Conservation (phyloP, 1,140 invertebrate species). For the Forficula auricularia region DNA sequence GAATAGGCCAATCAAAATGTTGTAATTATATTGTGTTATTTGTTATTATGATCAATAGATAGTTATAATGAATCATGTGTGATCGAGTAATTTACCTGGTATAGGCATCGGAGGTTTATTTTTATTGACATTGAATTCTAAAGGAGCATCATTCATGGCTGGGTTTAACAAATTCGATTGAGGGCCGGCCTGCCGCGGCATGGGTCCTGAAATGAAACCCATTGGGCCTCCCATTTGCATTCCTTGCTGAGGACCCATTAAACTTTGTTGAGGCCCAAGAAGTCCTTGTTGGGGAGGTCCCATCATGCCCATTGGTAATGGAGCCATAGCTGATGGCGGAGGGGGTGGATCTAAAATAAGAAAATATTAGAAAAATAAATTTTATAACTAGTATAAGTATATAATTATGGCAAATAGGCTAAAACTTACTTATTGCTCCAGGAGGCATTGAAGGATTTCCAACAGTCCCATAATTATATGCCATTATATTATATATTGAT, state of each 20-base stretch:
- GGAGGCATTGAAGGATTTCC: conserved; percentile 7
- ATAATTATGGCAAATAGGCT: background rate
- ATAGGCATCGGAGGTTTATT: conserved; percentile 37
- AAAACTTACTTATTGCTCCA: conserved; percentile 7
- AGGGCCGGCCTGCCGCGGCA: conserved; percentile 15
- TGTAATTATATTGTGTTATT: too few relatives aligned
- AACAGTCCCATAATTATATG: conserved; percentile 6
- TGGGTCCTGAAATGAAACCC: conserved; percentile 29
- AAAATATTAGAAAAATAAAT: background rate
- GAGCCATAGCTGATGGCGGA: conserved; percentile 14
- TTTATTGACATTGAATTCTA: conserved; percentile 49
- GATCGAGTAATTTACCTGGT: background rate
- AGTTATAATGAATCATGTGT: too few relatives aligned
- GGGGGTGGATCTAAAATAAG: conserved; percentile 11
- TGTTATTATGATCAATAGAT: too few relatives aligned
- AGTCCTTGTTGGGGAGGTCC: conserved; percentile 13
- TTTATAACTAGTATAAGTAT: background rate
- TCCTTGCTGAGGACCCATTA: conserved; percentile 1
- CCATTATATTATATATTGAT: too few relatives aligned
- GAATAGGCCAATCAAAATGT: too few relatives aligned
- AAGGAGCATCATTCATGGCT: conserved; percentile 44
- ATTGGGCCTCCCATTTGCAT: conserved; percentile 24
- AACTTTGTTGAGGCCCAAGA: background rate
- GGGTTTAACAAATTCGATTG: conserved; percentile 21
- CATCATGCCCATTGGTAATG: conserved; percentile 19